phyloP scores from a whole-genome alignment of 1,140 invertebrate genomes.

The Gryon sp. region DNA sequence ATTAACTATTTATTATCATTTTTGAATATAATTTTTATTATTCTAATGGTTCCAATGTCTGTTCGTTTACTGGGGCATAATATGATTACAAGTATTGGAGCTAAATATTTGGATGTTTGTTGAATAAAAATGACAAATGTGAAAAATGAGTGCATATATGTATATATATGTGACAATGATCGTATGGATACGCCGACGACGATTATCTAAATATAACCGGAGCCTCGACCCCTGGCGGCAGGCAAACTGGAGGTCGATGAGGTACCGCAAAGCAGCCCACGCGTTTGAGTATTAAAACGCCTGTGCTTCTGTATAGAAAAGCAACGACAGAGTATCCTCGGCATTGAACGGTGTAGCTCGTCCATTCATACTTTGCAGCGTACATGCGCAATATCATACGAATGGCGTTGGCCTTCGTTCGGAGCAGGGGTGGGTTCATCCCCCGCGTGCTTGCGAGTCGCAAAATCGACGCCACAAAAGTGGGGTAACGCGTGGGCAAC shows the following conservation, averaged over 20 bases:
- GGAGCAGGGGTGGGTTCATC: constrained; percentile 47
- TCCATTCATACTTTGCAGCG: constrained; percentile 65
- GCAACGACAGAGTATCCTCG: constrained; percentile 46
- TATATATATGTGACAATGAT: neutral
- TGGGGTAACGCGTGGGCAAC: constrained; percentile 51
- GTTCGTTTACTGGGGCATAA: neutral
- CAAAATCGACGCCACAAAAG: constrained; percentile 34
- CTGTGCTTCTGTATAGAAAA: constrained; percentile 30
- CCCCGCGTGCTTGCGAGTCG: constrained; percentile 12
- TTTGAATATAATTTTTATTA: too few species aligned
- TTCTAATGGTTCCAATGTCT: too few species aligned
- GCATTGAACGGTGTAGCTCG: constrained; percentile 56
- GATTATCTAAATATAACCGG: constrained; percentile 57
- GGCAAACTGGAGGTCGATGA: constrained; percentile 47
- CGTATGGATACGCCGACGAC: too few species aligned
- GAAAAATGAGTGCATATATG: neutral
- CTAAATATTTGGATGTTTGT: too few species aligned
- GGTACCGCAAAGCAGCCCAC: constrained; percentile 53
- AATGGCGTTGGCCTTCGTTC: constrained; percentile 57
- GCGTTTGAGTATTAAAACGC: constrained; percentile 57
- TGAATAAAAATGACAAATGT: too few species aligned
- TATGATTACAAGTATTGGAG: neutral
- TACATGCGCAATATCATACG: constrained; percentile 45
- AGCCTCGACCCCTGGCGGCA: constrained; percentile 51
- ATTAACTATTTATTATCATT: too few species aligned